These are phyloP conservation scores for Phortica variegata DNA, from an alignment of 1,140 invertebrate species.

Conservation along the genomic window DNA sequence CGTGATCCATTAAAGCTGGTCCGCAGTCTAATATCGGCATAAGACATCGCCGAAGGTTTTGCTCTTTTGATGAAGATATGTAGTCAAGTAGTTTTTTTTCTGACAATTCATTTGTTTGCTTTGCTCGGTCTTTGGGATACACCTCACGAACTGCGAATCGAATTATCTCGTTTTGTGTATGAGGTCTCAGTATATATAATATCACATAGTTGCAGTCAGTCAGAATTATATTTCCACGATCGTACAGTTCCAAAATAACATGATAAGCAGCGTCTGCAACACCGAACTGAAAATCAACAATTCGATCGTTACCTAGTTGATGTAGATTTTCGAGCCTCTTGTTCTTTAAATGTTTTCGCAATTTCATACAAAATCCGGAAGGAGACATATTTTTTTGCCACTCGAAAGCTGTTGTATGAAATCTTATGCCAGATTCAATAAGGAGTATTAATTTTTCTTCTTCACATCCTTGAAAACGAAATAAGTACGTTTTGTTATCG, in stretches of 20 bases:
- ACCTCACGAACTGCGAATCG: constrained; percentile 89
- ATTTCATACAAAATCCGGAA: constrained; percentile 97
- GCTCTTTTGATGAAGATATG: constrained; percentile 73
- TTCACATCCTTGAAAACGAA: constrained; percentile 76
- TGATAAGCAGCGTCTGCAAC: constrained; percentile 92
- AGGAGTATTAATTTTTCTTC: constrained; percentile 82
- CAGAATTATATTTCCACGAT: constrained; percentile 94
- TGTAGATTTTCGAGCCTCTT: constrained; percentile 84
- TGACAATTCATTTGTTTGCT: constrained; percentile 59
- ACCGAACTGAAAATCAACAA: constrained; percentile 93
- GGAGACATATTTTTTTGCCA: constrained; percentile 98
- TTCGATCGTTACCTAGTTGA: constrained; percentile 87
- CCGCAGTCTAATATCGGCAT: constrained; percentile 87
- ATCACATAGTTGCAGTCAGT: constrained; percentile 92
- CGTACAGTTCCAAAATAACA: constrained; percentile 94
- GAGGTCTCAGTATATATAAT: constrained; percentile 88
- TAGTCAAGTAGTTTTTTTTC: constrained; percentile 63
- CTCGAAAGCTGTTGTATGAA: constrained; percentile 94
- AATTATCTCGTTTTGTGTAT: constrained; percentile 91
- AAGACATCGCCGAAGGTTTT: constrained; percentile 82
- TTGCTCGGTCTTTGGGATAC: constrained; percentile 80
- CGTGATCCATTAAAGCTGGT: constrained; percentile 86
- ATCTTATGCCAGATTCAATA: constrained; percentile 90
- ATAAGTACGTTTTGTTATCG: constrained; percentile 94
- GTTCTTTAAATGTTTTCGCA: constrained; percentile 96